Base-by-base conservation (phyloP, 2,888 invertebrate genomes). In the Aphidius colemani region DNA sequence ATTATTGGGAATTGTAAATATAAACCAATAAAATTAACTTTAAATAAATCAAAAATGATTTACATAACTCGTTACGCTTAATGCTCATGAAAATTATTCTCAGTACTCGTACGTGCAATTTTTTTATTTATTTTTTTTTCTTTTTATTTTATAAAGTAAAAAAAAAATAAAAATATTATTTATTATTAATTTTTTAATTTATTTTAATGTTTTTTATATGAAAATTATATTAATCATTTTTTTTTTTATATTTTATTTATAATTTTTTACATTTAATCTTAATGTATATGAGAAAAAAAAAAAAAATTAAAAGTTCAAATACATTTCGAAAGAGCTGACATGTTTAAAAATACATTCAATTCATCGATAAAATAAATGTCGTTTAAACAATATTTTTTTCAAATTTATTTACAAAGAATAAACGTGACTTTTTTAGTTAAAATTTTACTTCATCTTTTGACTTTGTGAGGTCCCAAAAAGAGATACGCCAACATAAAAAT, bases 21-120 rank as follows among this genome's bases (percentile, higher is more conserved):
- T 46, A 57, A 46, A 57, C 45, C 46, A 11, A 30, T 57, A 45
- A 57, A 46, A 57, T 57, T 46, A 39, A 7, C 7, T 30, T 30
- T 30, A 30, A 30, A 30, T 30, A 18, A 44, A 50, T 64, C 45
- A 41, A 39, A 40, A 64, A 60, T 57, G 60, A 60, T 64, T 64
- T 64, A 64, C 64, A 64, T 64, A 64, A 64, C 64, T 55, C 40
- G 57, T 10, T 50, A 59, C 59, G 49, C 45, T 44, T 10, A 64
- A 50, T 57, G 57, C 53, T 53, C 45, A 51, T 56, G 40, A 3
- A 64, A 58, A 55, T 59, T 40, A 39, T 60, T 56, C 13, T 48
- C 39, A 57, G 45, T 46, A 18, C 57, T n/a, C 45, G 46, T 57
- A 6, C 45, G 48, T 30, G 8, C n/a, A n/a, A 6, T n/a, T 39